Base-by-base conservation (phyloP, 2,113 vertebrate species). In the Daubentonia madagascariensis region DNA sequence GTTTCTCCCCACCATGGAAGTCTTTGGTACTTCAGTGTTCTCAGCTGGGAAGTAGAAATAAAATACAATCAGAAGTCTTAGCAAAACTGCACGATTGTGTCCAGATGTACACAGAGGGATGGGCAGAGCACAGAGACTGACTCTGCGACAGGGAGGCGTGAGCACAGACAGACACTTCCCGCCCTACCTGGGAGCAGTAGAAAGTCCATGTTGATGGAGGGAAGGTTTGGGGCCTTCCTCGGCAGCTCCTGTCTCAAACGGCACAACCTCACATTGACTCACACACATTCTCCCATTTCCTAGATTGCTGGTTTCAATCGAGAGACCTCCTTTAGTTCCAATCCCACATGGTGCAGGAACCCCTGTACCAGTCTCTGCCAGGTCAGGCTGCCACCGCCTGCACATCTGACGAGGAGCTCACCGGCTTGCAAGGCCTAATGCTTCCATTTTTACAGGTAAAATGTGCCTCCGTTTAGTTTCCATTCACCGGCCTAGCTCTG, bases 331-430 rank as follows among this genome's bases (percentile, higher is more conserved):
- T 45, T 40, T 8, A 37, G 79, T 8, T 5, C 45, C 75, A 68
- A 0, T 9, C 43, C 50, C 35, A 45, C 25, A 4, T 0, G 0
- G 6, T 6, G 9, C 30, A 59, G 65, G 65, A 68, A n/a, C 18
- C 45, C 20, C 48, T 7, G 0, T 0, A 13, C 52, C 68, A 63
- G 37, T 28, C 65, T 70, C 70, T 13, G 6, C 48, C 30, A 72
- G 70, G 48, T 68, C 75, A 88, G n/a, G 70, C 40, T 75, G 57
- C n/a, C 30, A 32, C 43, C 40, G 14, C 68, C n/a, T 48, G 45
- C 10, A 4, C 59, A 20, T n/a, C 48, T 75, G 40, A 37, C 4
- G 22, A n/a, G 57, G 25, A 20, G 13, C 28, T 45, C 50, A 16
- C 32, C 0, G 0, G n/a, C 16, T 72, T 1, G 0, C 25, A 50